Percentiles rank a stretch among this genome's conserved stretches.
phyloP scores from a whole-genome alignment of 2,888 invertebrate genomes.

The Idaea biselata region DNA sequence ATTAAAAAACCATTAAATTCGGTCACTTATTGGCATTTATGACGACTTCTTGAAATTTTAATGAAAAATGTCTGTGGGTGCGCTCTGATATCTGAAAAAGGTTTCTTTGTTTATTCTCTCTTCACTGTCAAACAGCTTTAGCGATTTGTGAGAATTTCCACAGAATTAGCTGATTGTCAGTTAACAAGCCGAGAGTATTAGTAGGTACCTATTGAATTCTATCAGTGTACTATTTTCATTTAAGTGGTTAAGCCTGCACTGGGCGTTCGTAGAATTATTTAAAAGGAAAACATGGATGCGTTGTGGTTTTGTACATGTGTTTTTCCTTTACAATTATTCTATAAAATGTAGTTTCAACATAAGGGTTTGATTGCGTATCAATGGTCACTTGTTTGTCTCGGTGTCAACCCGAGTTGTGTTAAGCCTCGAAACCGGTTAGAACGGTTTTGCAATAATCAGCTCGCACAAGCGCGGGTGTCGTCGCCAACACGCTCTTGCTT shows the following conservation, averaged over 20 bases:
- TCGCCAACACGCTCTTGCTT: conserved; percentile 7
- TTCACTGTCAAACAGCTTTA: too few species aligned
- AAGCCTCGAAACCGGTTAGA: conserved; percentile 17
- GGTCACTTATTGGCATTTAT: neutral
- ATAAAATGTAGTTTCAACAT: conserved; percentile 13
- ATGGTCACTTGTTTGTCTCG: conserved; percentile 14
- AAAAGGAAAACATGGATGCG: too few species aligned
- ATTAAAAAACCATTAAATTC: neutral
- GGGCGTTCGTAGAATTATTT: too few species aligned
- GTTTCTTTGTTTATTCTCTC: too few species aligned
- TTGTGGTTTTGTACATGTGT: too few species aligned
- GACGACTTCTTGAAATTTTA: neutral
- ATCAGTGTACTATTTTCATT: too few species aligned
- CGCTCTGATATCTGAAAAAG: neutral
- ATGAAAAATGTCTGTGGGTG: neutral
- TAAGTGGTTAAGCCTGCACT: too few species aligned
- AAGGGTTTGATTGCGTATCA: conserved; percentile 17
- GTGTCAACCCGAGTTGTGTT: conserved; percentile 13
- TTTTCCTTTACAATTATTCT: conserved; percentile 1
- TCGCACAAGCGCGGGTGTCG: conserved; percentile 19
- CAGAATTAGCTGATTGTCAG: too few species aligned
- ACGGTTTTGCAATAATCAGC: conserved; percentile 22
- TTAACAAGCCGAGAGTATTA: too few species aligned
- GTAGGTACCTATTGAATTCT: too few species aligned
- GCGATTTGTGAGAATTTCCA: too few species aligned